phyloP scores from a whole-genome alignment of 2,888 invertebrate genomes.

The Acleris literana region DNA sequence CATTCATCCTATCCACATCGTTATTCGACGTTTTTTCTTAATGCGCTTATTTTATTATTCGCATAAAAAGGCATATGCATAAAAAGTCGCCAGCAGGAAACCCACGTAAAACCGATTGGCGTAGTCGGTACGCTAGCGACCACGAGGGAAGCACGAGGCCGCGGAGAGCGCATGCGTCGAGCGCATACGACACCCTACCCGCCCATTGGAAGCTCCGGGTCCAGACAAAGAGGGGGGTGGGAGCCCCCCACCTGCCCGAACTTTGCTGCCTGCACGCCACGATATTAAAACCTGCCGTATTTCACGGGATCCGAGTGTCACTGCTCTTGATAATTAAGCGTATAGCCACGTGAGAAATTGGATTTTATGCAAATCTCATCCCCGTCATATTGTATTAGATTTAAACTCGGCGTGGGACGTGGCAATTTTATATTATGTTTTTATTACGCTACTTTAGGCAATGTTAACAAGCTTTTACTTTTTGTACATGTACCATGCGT shows the following conservation, averaged over 20 bases:
- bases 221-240: constrained; percentile 20
- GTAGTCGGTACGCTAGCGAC: constrained; percentile 40
- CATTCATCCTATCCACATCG: too few species aligned
- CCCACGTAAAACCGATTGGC: background rate
- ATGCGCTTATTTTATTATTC: background rate
- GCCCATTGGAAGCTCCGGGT: constrained; percentile 22
- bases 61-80: background rate
- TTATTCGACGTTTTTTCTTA: too few species aligned
- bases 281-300: constrained; percentile 72
- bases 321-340: constrained; percentile 62
- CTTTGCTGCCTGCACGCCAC: constrained; percentile 54
- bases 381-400: constrained; percentile 29
- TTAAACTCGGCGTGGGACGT: constrained; percentile 3
- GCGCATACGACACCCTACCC: constrained; percentile 32
- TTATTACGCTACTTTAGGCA: background rate
- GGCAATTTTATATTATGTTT: background rate
- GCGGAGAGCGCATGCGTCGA: constrained; percentile 73
- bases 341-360: constrained; percentile 35
- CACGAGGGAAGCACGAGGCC: constrained; percentile 77
- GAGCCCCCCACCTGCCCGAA: constrained; percentile 48
- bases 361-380: constrained; percentile 31
- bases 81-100: background rate
- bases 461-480: background rate
- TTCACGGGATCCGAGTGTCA: constrained; percentile 65
- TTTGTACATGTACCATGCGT: background rate